Conservation (phyloP, 37 sponge, comb jelly and placozoan species). For the Haliclona indistincta region DNA sequence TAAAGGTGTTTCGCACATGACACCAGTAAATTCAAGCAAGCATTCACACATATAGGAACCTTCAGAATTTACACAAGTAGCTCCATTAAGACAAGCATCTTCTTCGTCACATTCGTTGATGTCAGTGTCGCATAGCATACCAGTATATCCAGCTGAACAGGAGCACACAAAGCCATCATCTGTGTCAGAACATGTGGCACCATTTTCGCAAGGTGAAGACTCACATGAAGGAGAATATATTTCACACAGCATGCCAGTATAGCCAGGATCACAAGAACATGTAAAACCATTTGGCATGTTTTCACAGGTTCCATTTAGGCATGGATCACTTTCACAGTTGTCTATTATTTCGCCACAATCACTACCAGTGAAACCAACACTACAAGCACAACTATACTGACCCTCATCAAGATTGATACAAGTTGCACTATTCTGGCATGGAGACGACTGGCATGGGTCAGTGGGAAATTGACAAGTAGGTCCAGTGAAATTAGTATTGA, state of each 20-base stretch:
- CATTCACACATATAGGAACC: conserved; percentile 13
- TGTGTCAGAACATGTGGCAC: conserved; percentile 29
- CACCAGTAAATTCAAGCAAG: conserved; percentile 5
- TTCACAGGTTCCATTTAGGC: conserved; percentile 22
- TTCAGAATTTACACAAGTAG: conserved; percentile 38
- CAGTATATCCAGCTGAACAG: conserved; percentile 39
- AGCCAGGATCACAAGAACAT: conserved; percentile 43
- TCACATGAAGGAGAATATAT: conserved; percentile 24
- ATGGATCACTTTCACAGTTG: conserved; percentile 25
- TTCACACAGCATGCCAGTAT: conserved; percentile 24
- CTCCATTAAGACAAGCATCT: conserved; percentile 49
- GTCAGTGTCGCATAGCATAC: conserved; percentile 14
- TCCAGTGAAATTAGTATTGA: conserved; percentile 42
- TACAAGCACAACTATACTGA: conserved; percentile 25
- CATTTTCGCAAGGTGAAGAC: conserved; percentile 26
- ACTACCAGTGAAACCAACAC: conserved; percentile 15
- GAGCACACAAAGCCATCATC: conserved; percentile 4
- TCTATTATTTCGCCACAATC: conserved; percentile 21
- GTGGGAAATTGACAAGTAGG: conserved; percentile 8
- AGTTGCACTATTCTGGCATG: conserved; percentile 13
- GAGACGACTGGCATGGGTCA: background rate
- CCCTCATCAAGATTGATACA: conserved; percentile 23
- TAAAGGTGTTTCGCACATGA: conserved; percentile 4
- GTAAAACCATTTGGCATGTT: background rate
- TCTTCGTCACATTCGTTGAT: background rate